phyloP scores from a whole-genome alignment of 2,888 invertebrate species.

The Elysia crispata region DNA sequence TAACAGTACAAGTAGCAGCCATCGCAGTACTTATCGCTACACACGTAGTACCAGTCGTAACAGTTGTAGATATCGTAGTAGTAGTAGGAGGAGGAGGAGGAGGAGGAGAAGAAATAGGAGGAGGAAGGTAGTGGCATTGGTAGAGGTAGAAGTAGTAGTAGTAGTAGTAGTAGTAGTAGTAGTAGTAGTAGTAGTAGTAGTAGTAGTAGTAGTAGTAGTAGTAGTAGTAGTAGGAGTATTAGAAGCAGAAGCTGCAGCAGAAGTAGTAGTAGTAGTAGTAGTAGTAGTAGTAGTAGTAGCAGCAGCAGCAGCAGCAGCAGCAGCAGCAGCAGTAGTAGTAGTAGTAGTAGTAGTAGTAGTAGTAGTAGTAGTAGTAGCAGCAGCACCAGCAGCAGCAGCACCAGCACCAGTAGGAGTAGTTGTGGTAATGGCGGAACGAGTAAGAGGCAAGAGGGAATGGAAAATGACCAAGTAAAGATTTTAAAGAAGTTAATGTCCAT shows the following conservation, averaged over 20 bases:
- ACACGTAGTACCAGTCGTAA: too few relatives aligned
- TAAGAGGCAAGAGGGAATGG: too few relatives aligned
- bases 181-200: constrained; percentile 13
- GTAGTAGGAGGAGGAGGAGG: too few relatives aligned
- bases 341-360: neutral
- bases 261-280: neutral
- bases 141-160: neutral
- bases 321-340: constrained; percentile 5
- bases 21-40: too few relatives aligned
- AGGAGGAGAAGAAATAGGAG: neutral
- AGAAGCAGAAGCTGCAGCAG: neutral
- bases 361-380: neutral
- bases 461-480: too few relatives aligned
- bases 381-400: too few relatives aligned
- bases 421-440: too few relatives aligned
- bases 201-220: constrained; percentile 19
- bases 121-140: neutral
- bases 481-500: too few relatives aligned
- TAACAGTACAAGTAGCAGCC: too few relatives aligned
- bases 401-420: too few relatives aligned
- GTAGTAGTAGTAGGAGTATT: constrained; percentile 11
- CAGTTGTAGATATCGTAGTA: too few relatives aligned
- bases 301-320: neutral
- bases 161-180: constrained; percentile 12
- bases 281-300: neutral